Conservation (phyloP, 2,113 vertebrate species). For the Microtus pennsylvanicus region DNA sequence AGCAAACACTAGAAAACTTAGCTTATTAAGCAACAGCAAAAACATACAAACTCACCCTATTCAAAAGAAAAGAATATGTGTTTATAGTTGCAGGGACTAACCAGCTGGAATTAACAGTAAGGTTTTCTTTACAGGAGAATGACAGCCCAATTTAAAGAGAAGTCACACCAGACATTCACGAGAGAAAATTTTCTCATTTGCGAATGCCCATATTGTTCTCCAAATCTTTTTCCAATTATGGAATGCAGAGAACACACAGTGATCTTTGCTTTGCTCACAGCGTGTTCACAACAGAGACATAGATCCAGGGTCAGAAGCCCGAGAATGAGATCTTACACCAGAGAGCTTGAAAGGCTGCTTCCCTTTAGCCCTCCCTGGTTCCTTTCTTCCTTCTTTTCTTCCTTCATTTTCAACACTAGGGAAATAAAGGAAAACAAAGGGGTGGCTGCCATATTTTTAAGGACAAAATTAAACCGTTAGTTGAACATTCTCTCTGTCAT, state of each 20-base stretch:
- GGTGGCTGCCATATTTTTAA: neutral
- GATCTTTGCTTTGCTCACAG: slow-evolving; percentile 36
- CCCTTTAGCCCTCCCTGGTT: too few species aligned
- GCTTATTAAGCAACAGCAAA: slow-evolving; percentile 55
- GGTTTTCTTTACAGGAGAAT: slow-evolving; percentile 66
- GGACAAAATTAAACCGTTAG: neutral
- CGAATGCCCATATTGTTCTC: slow-evolving; percentile 44
- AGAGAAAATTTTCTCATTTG: slow-evolving; percentile 61
- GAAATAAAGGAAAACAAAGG: neutral
- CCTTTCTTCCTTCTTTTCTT: neutral
- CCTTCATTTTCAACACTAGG: neutral
- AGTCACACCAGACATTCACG: slow-evolving; percentile 44
- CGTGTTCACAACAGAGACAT: neutral
- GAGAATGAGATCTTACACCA: slow-evolving; percentile 25
- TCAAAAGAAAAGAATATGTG: slow-evolving; percentile 57
- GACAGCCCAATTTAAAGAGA: slow-evolving; percentile 65
- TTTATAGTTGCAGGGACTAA: slow-evolving; percentile 52
- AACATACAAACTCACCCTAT: neutral
- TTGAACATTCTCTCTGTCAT: neutral
- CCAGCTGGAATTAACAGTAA: slow-evolving; percentile 70
- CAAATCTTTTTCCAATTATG: slow-evolving; percentile 62
- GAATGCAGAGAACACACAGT: neutral
- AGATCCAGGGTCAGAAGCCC: slow-evolving; percentile 1
- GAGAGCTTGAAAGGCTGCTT: neutral
- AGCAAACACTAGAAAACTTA: slow-evolving; percentile 60